Base-by-base conservation (phyloP, 1,140 invertebrate genomes). In the Sogatella furcifera region DNA sequence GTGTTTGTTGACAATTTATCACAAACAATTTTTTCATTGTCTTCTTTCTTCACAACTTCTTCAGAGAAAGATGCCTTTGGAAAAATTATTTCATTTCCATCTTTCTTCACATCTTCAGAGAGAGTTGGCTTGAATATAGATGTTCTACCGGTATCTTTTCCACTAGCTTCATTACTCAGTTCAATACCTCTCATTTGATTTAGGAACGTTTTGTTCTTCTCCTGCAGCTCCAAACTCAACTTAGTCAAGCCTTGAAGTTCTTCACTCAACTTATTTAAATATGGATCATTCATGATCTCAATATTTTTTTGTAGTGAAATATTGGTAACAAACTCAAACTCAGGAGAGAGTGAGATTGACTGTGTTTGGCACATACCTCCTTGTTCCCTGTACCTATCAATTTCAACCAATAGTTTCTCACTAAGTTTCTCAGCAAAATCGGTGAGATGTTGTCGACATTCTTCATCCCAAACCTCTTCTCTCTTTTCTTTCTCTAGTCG, bases 361-460 rank as follows among this genome's bases (percentile, higher is more conserved):
- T 62, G 41, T 13, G 54, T 28, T 54, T 22, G 14, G 17, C 46
- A 10, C 21, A 52, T 49, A 49, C 46, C 15, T 19, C 62, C 57
- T 66, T 71, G 69, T 58, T 73, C 69, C 49, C 72, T 72, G 56
- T 80, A 88, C 69, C 85, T 81, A 67, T 89, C 85, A 52, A 89
- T 83, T 73, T 89, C 85, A 58, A 84, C 79, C 46, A 88, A 76
- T 31, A 90, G 72, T 67, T 87, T 87, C 67, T 86, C 86, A 60
- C 79, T 81, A 5, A 87, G 70, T 68, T 88, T 85, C 67, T 90
- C 86, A 0, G 86, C 86, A 64, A 89, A 89, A 65, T 88, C 85
- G 2, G 83, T 83, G 44, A 89, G 73, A 69, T 89, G 83, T 64
- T 81, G 80, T 59, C 78, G 75, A 55, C 80, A 81, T 61, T 85